A percentile compares a stretch with the other conserved stretches of the same genome.
Conservation (phyloP, 2,113 vertebrate species). For the Oryctolagus cuniculus region mOryCun1.1 NC_091433.1:173501-174000, state of each 20-base stretch:
- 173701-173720: slow-evolving; percentile 74
- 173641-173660: slow-evolving; percentile 88
- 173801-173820: slow-evolving; percentile 81
- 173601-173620: slow-evolving; percentile 91
- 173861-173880: slow-evolving; percentile 83
- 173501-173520: background rate
- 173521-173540: slow-evolving; percentile 75
- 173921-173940: slow-evolving; percentile 73
- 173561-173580: slow-evolving; percentile 93
- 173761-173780: slow-evolving; percentile 83
- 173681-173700: slow-evolving; percentile 81
- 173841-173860: slow-evolving; percentile 82
- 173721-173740: slow-evolving; percentile 53
- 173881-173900: slow-evolving; percentile 84
- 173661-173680: slow-evolving; percentile 76
- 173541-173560: slow-evolving; percentile 80
- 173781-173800: slow-evolving; percentile 82
- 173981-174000: slow-evolving; percentile 66
- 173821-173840: slow-evolving; percentile 83
- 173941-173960: slow-evolving; percentile 73
- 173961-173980: slow-evolving; percentile 48
- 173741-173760: slow-evolving; percentile 82
- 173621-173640: slow-evolving; percentile 95
- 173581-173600: slow-evolving; percentile 95
- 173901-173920: slow-evolving; percentile 78